Base-by-base conservation (phyloP, 2,888 invertebrate genomes). In the Helobdella robusta region DNA sequence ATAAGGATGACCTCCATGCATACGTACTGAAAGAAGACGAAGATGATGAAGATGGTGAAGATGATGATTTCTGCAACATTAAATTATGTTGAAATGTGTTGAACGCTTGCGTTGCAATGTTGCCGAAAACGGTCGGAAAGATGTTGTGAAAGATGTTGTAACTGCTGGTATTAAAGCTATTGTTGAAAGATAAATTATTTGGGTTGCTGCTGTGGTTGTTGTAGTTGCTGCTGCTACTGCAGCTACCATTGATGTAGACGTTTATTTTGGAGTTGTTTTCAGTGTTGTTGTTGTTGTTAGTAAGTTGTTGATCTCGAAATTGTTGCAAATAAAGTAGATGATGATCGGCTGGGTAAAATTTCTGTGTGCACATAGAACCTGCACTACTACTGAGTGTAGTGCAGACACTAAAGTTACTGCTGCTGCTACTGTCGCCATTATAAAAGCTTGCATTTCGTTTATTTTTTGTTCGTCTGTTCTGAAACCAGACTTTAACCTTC, bases 401-500 rank as follows among this genome's bases (percentile, higher is more conserved):
- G n/a, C n/a, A n/a, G n/a, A n/a, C n/a, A 54, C 30, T 54, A n/a
- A 25, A 25, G 54, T 23, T 54, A 25, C 4, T 11, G 23, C 30
- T 54, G 32, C 4, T 54, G n/a, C 5, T 54, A 32, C 32, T 54
- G 54, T 54, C 32, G 8, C n/a, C n/a, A 40, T 40, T 15, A 40
- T 40, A 40, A 40, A 15, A 40, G 44, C n/a, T 40, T 15, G 11
- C 44, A 40, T 40, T 40, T 11, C n/a, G 11, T 40, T 40, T 40
- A 15, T n/a, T 92, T 82, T 97, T 97, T 71, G 95, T 95, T 60
- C 83, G 75, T 50, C 82, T 75, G 72, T 83, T 81, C 75, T 82
- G 79, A 70, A 81, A 80, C 77, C 76, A 77, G 61, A 77, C 77
- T 72, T 76, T 76, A 40, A 75, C 74, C 62, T 62, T 30, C n/a